Base-by-base conservation (phyloP, 92 coral and sea anemone genomes). In the Virgularia gustaviana region DNA sequence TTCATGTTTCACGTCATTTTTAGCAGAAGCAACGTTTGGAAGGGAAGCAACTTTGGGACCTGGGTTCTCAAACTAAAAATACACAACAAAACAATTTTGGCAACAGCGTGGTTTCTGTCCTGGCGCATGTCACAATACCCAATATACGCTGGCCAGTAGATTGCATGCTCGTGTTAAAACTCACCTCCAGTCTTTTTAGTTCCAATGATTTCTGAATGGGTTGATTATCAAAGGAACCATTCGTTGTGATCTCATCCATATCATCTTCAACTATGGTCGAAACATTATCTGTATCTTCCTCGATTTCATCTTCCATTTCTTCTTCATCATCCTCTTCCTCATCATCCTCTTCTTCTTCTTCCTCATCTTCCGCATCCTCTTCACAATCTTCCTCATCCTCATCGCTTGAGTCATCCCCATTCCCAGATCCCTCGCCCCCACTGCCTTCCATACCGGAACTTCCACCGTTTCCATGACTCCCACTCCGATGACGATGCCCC, bases 361-460 rank as follows among this genome's bases (percentile, higher is more conserved):
- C 96, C 29, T 90, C 95, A 6, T 88, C 97, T 4, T 88, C 97
- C 11, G 82, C 90, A 28, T 85, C 95, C 38, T 88, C 91, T 64
- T 89, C 92, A 42, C 83, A 88, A 20, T 84, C 95, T 18, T 83
- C 79, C 36, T 85, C 80, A 51, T 90, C 94, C 63, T 86, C 95
- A 37, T 88, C 95, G 9, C 87, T 91, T 16, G 90, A 96, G 43
- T 92, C 98, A 74, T 94, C 99, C 10, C 99, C 99, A 81, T 94
- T 94, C 13, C 99, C 99, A 57, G 88, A 91, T 34, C 94, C 99
- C 22, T 96, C 99, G 2, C 96, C 90, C n/a, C n/a, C n/a, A 74
- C 88, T 94, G 4, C 99, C 99, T 18, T 88, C 89, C 78, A 88
- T 94, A 59, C 99, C 90, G 6, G 99, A 94, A 58, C 96, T 94